These are phyloP conservation scores for Sphaerophoria taeniata DNA, from an alignment of 2,888 invertebrate genomes.

Conservation along the genomic window DNA sequence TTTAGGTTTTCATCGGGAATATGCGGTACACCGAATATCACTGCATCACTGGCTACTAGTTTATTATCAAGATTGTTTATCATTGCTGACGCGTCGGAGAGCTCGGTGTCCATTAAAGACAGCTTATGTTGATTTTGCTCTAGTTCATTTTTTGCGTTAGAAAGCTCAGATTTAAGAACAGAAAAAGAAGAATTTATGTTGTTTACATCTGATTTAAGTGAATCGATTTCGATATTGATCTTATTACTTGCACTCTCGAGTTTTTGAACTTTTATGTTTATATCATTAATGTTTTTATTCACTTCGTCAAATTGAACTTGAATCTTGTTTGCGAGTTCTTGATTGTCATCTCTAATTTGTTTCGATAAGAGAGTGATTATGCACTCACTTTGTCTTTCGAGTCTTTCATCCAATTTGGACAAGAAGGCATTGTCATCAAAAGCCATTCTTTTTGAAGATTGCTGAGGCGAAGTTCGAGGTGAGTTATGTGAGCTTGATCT, in stretches of 20 bases:
- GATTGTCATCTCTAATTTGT: too few species aligned
- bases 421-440: not conserved
- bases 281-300: conserved; percentile 3
- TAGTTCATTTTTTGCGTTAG: not conserved
- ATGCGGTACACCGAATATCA: conserved; percentile 15
- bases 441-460: conserved; percentile 16
- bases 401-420: conserved; percentile 9
- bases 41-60: too few species aligned
- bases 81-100: not conserved
- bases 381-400: too few species aligned
- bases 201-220: too few species aligned
- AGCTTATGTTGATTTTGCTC: not conserved
- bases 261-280: conserved; percentile 9
- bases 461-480: conserved; percentile 21
- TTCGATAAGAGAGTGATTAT: too few species aligned
- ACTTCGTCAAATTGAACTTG: conserved; percentile 3
- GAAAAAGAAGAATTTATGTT: not conserved
- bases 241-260: conserved; percentile 6
- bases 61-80: conserved; percentile 10
- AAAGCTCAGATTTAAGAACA: too few species aligned
- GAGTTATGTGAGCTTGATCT: not conserved
- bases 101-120: not conserved
- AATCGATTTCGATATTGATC: not conserved
- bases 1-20: conserved; percentile 16
- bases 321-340: too few species aligned